Conservation (phyloP, 37 sponge, comb jelly and placozoan genomes). For the Tethya wilhelma region DNA sequence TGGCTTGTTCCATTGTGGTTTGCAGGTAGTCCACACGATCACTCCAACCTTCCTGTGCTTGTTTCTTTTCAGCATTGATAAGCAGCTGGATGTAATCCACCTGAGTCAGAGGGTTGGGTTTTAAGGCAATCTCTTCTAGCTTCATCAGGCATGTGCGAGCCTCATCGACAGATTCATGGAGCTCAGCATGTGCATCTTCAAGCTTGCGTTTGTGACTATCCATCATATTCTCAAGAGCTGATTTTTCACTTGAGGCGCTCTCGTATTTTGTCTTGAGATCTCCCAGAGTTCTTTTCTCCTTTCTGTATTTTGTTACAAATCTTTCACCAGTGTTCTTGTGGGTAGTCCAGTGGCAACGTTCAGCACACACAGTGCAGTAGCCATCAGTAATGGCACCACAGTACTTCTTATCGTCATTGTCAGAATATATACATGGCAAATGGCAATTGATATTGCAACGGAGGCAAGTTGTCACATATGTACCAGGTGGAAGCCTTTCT, state of each 20-base stretch:
- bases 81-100: constrained; percentile 75
- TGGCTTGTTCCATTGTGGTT: constrained; percentile 32
- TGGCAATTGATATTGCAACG: constrained; percentile 75
- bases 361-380: too few relatives aligned
- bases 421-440: constrained; percentile 26
- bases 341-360: constrained; percentile 56
- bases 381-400: too few relatives aligned
- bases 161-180: constrained; percentile 14
- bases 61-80: constrained; percentile 55
- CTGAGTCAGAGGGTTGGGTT: constrained; percentile 63
- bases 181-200: background rate
- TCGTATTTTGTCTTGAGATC: constrained; percentile 48
- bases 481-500: constrained; percentile 35
- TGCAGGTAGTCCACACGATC: constrained; percentile 26
- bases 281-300: constrained; percentile 38
- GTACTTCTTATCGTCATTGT: too few relatives aligned
- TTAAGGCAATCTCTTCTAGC: constrained; percentile 69
- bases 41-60: constrained; percentile 34
- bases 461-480: constrained; percentile 67
- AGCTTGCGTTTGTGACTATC: constrained; percentile 18
- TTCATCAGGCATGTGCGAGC: constrained; percentile 20
- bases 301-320: constrained; percentile 43
- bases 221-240: constrained; percentile 35
- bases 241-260: constrained; percentile 30
- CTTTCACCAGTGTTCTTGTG: constrained; percentile 52